Evolutionary conservation across 1,140 invertebrate genomes (phyloP), one percentile per base, ranked within the genome.

Genomic region (Rhysida immarginata): DNA sequence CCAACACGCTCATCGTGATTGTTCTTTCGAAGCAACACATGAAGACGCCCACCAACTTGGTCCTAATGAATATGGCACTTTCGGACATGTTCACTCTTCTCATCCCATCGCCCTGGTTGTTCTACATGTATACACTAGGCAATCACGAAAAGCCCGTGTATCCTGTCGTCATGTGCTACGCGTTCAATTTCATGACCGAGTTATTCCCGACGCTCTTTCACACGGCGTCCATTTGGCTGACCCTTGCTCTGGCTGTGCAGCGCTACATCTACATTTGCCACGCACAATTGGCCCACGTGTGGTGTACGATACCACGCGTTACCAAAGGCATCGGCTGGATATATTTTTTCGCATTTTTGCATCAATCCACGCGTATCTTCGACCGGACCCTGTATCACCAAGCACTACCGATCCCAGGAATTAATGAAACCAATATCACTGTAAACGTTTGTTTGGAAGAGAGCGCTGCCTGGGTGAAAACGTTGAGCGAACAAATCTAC

Each of bases 241-340:
- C 89, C 0, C 69, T 93, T 55, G 82, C 85, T 1, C 71, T 94
- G 26, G 89, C 89, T 2, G 81, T 87, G 1, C 90, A 94, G 72
- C 75, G 86, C 53, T 93, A 92, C 71, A 89, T 93, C 58, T 93
- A 91, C 70, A 86, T 93, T 0, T 93, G 89, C 64, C 87, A 92
- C 68, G 85, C 87, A 2, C 82, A 85, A 1, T 77, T 84, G 56
- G 88, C 89, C 0, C 76, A 80, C 58, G 84, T 79, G 23, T 90
- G 86, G 81, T 93, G 89, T 68, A 93, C 88, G 0, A 82, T 90
- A 75, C 80, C 82, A 0, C 77, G 82, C 2, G 87, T 90, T 1
- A 78, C 81, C 60, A 83, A 81, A 58, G 84, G 81, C 58, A 80
- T 89, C 2, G 73, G 78, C 24, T 80, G 80, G 65, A 88, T 92